A percentile compares a stretch with the other conserved stretches of the same genome.
Evolutionary conservation across 2,888 invertebrate genomes (phyloP).

Genomic region (Theristus sp.): DNA sequence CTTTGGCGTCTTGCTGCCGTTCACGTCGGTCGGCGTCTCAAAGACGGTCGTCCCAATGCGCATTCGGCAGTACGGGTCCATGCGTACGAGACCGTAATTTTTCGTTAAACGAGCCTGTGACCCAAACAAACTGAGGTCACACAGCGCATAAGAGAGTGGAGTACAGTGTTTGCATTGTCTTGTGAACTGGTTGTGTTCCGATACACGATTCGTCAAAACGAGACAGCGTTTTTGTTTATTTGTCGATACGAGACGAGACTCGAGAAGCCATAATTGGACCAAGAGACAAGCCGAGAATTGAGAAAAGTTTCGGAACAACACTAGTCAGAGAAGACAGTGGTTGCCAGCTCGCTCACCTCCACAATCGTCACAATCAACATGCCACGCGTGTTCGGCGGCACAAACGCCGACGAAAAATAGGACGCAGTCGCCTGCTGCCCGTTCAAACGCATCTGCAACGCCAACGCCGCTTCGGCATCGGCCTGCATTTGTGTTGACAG

Average conservation of each 20-base stretch:
- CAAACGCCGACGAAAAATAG: constrained; percentile 10
- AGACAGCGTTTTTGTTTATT: too few relatives aligned
- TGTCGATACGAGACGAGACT: too few relatives aligned
- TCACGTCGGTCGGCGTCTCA: constrained; percentile 82
- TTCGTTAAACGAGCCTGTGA: constrained; percentile 67
- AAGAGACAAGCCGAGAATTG: too few relatives aligned
- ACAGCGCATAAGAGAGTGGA: background rate
- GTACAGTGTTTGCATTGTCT: too few relatives aligned
- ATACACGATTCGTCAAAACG: too few relatives aligned
- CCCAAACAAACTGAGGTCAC: background rate
- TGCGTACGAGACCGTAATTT: constrained; percentile 79
- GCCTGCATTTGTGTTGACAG: constrained; percentile 1
- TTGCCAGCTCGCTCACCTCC: constrained; percentile 5
- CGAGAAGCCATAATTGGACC: too few relatives aligned
- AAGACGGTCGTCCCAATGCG: constrained; percentile 81
- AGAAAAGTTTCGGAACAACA: too few relatives aligned
- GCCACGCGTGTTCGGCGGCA: constrained; percentile 29
- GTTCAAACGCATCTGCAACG: background rate
- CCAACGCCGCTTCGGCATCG: constrained; percentile 1
- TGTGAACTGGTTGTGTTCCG: too few relatives aligned
- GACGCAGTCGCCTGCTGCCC: too few relatives aligned
- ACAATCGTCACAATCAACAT: constrained; percentile 13
- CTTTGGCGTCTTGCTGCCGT: constrained; percentile 78
- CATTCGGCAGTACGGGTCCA: constrained; percentile 86
- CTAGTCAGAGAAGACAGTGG: too few relatives aligned